phyloP scores from a whole-genome alignment of 2,797 vertebrate species.

The Darevskia nairensis region DNA sequence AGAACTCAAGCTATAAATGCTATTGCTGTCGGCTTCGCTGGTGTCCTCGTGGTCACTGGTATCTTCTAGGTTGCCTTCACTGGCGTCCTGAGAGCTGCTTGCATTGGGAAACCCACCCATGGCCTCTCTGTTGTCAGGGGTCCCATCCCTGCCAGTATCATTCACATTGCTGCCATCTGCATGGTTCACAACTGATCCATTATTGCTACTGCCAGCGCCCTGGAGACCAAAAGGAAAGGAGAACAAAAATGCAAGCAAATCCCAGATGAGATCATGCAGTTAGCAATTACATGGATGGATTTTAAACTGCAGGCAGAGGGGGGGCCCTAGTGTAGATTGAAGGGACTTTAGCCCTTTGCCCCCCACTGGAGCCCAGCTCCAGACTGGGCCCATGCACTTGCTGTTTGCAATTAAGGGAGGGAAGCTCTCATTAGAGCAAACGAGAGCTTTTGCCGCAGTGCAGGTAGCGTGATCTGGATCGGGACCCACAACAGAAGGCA shows the following conservation, averaged over 20 bases:
- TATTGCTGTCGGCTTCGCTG: slow-evolving; percentile 50
- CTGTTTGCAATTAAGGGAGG: no score
- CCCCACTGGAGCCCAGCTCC: no score
- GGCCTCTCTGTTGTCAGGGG: neutral
- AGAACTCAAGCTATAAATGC: slow-evolving; percentile 52
- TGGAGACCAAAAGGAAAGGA: slow-evolving; percentile 19
- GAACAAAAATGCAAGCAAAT: neutral
- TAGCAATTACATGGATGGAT: no score
- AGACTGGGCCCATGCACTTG: no score
- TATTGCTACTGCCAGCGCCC: neutral
- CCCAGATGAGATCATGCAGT: neutral
- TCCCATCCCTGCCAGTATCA: neutral
- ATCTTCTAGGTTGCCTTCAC: neutral
- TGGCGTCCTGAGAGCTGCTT: neutral
- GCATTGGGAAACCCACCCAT: neutral
- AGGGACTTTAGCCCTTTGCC: no score
- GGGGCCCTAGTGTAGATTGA: no score
- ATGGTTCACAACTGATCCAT: slow-evolving; percentile 31
- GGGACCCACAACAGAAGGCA: neutral
- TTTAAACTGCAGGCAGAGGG: no score
- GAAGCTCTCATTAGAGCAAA: no score
- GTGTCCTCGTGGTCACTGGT: neutral
- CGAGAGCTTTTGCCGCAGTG: no score
- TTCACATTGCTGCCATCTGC: slow-evolving; percentile 1
- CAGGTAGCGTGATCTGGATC: no score